Evolutionary conservation across 2,888 invertebrate genomes (phyloP), one percentile per base, ranked within the genome.

Genomic region (Danaus chrysippus): DNA sequence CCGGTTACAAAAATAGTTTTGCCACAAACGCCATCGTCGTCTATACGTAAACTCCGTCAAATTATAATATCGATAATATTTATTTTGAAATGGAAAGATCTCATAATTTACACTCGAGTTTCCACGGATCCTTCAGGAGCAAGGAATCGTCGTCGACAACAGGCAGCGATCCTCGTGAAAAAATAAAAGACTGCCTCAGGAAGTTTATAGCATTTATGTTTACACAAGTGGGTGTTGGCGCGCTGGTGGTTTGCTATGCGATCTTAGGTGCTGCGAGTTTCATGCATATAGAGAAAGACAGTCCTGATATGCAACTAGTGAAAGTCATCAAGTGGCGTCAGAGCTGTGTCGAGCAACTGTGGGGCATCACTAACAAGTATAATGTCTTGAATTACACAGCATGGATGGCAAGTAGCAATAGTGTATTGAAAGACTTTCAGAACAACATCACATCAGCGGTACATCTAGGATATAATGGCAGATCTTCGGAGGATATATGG

Each of bases 141-240:
- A 90, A 92, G 46, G 94, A 94, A 41, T 94, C 94, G 0, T 93
- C 94, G 1, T 93, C 94, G 0, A 93, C 93, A 17, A 92, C 92
- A 53, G 93, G 92, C 63, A 92, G 92, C 75, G 94, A 95, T 73
- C 93, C 95, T 0, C 89, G 94, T 42, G 95, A 95, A 76, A 95
- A 94, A 76, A 93, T 97, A 62, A 96, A 96, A 83, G 95, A 96
- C 77, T 97, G 96, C 79, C 95, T 95, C 75, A 92, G 97, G 53
- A 96, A 96, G 83, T 92, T 96, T 72, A 94, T 96, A 62, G 96
- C 96, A 9, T 97, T 97, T 77, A 97, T 97, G 97, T 97, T 96
- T 87, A 97, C 97, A 9, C 97, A 97, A 92, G 95, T 96, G 76
- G 97, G 97, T 71, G 97, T 97, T 43, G 97, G 97, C 61, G 97